A percentile compares a stretch with the other conserved stretches of the same genome.
Conservation (phyloP, 2,888 invertebrate genomes). For the Gymnosoma rotundatum region DNA sequence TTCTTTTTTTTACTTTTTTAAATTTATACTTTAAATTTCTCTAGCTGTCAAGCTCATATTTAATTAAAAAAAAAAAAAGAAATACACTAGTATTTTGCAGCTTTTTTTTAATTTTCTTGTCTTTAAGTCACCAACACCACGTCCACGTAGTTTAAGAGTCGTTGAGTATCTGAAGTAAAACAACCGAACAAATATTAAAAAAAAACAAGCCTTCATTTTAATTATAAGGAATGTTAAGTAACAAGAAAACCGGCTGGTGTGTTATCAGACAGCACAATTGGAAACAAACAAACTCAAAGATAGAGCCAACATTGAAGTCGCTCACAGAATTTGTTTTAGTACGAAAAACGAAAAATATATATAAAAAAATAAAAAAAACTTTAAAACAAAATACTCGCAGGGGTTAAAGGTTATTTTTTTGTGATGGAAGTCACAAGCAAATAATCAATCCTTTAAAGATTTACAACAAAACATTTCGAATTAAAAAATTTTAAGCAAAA, state of each 20-base stretch:
- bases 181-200: constrained; percentile 23
- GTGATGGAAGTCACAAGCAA: not conserved
- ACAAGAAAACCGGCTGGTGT: constrained; percentile 55
- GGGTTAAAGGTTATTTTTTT: too few species aligned
- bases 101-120: constrained; percentile 3
- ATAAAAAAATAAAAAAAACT: not conserved
- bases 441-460: too few species aligned
- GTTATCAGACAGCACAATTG: constrained; percentile 41
- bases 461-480: too few species aligned
- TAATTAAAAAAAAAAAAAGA: not conserved
- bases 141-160: constrained; percentile 54
- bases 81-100: constrained; percentile 11
- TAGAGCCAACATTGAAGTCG: constrained; percentile 30
- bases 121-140: constrained; percentile 41
- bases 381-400: too few species aligned
- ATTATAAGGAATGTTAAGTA: constrained; percentile 50
- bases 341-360: not conserved
- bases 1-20: not conserved
- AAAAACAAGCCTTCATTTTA: constrained; percentile 38
- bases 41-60: constrained; percentile 1
- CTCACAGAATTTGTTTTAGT: constrained; percentile 19
- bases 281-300: constrained; percentile 36
- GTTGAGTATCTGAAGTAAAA: constrained; percentile 57
- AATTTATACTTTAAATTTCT: constrained; percentile 29
- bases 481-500: too few species aligned